Evolutionary conservation across 2,888 invertebrate species (phyloP), one percentile per base, ranked within the genome.

Genomic region (Neuroscelio doddi): DNA sequence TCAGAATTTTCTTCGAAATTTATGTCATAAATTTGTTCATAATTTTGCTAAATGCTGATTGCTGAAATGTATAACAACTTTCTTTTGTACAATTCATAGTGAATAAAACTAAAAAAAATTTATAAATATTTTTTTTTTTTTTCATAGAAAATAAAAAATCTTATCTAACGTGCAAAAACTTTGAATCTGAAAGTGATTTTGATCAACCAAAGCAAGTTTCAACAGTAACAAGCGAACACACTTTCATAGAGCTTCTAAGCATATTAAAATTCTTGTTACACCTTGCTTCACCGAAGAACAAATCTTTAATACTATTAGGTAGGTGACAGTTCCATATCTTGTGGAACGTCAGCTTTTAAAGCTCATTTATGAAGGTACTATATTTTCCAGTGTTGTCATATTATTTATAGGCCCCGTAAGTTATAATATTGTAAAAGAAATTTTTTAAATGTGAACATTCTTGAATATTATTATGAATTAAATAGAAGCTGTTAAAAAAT

Each of bases 231-330:
- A 5, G 21, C 2, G 64, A 68, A 70, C 65, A 69, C 75, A 78
- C 77, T 71, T 77, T 80, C 67, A 16, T 78, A 76, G 74, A 77
- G 76, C 76, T 80, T 79, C 74, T 76, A 73, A 77, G 77, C 74
- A 71, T 76, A 75, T 79, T 76, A 78, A 78, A 75, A 78, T 79
- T 80, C 76, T 71, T 69, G 47, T 49, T 62, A 52, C 51, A 64
- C 41, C 47, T 59, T 44, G 51, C 64, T 53, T 47, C 65, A 39
- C 39, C 49, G 56, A 69, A 67, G 66, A 73, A 75, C 72, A 76
- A 77, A 77, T 70, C 77, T 70, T 73, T 77, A 78, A 80, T 76
- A 66, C 75, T 70, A 70, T 80, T 80, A 79, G 72, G 57, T 21
- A 21, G 64, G 68, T 63, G 69, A 64, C 64, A 61, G 64, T n/a